These are phyloP conservation scores for Octonoba sinensis DNA, from an alignment of 2,888 invertebrate genomes.

Conservation along the genomic window DNA sequence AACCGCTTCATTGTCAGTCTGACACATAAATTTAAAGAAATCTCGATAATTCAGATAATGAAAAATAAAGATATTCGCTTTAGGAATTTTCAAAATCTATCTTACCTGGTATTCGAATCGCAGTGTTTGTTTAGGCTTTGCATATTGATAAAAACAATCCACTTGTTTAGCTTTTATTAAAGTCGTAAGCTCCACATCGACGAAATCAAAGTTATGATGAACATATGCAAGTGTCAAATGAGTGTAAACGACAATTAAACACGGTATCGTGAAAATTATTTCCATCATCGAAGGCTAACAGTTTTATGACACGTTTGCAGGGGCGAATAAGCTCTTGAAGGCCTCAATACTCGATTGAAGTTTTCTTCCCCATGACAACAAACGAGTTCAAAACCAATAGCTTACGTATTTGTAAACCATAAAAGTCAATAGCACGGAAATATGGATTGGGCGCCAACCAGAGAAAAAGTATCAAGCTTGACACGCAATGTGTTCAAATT, in stretches of 20 bases:
- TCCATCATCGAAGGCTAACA: too few relatives aligned
- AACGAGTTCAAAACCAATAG: neutral
- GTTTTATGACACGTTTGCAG: too few relatives aligned
- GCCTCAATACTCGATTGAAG: too few relatives aligned
- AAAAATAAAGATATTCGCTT: too few relatives aligned
- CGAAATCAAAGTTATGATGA: conserved; percentile 26
- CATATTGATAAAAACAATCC: conserved; percentile 83
- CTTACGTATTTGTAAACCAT: neutral
- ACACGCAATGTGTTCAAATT: too few relatives aligned
- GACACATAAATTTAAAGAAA: too few relatives aligned
- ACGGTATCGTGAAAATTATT: neutral
- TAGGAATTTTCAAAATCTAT: neutral
- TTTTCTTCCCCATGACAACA: conserved; percentile 16
- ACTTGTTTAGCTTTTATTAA: conserved; percentile 79
- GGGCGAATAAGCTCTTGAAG: too few relatives aligned
- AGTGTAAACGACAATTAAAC: neutral
- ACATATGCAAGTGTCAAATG: neutral
- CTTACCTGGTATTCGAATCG: conserved; percentile 85
- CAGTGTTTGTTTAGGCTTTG: conserved; percentile 78
- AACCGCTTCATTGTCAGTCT: too few relatives aligned
- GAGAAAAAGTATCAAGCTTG: neutral
- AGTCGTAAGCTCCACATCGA: conserved; percentile 37
- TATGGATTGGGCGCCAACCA: conserved; percentile 8
- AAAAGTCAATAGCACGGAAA: conserved; percentile 16
- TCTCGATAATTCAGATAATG: too few relatives aligned